Conservation (phyloP, 30 jellyfish, hydroid and myxozoan species). For the Cassiopea andromeda region DNA sequence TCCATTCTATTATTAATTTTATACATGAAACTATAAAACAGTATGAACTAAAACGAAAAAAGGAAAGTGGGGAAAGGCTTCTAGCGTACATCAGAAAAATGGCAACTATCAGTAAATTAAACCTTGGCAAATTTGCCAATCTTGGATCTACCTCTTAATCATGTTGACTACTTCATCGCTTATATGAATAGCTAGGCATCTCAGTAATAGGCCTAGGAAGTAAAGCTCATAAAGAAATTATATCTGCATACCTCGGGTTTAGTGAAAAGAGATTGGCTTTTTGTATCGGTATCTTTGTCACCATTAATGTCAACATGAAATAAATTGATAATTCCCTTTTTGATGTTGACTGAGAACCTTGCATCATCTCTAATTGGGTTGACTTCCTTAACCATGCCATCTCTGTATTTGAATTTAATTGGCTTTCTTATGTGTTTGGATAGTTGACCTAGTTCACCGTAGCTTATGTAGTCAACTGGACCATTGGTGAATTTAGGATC, state of each 20-base stretch:
- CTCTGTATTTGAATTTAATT: slow-evolving; percentile 42
- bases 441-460: slow-evolving; percentile 11
- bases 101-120: background rate
- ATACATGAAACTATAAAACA: too few species aligned
- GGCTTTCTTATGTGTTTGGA: slow-evolving; percentile 35
- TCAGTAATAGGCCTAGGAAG: background rate
- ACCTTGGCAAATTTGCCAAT: background rate
- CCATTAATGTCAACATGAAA: slow-evolving; percentile 63
- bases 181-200: background rate
- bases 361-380: slow-evolving; percentile 47
- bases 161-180: background rate
- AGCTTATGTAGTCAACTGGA: slow-evolving; percentile 9
- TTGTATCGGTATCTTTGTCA: slow-evolving; percentile 47
- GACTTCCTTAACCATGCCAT: slow-evolving; percentile 56
- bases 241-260: slow-evolving; percentile 45
- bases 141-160: background rate
- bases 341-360: slow-evolving; percentile 67
- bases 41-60: too few species aligned
- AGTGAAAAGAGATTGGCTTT: slow-evolving; percentile 19
- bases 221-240: background rate
- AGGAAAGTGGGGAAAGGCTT: too few species aligned
- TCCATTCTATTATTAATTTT: background rate
- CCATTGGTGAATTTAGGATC: slow-evolving; percentile 73
- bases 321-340: slow-evolving; percentile 68
- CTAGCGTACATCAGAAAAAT: too few species aligned